Percentiles rank a stretch among this genome's conserved stretches.
phyloP scores from a whole-genome alignment of 2,888 invertebrate species.

The Microctonus aethiopoides region DNA sequence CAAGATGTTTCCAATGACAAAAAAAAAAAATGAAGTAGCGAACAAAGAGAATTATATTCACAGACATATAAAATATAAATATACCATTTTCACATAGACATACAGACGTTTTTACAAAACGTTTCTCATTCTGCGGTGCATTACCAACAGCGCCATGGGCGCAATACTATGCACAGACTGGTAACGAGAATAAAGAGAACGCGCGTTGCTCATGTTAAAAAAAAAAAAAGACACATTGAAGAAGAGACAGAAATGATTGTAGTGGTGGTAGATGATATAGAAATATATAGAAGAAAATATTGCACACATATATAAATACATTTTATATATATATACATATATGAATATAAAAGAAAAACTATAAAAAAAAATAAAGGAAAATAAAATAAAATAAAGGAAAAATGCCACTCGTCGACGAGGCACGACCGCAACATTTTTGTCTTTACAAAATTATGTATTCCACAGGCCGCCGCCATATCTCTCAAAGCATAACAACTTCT shows the following conservation, averaged over 20 bases:
- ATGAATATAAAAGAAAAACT: background rate
- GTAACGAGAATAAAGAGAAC: conserved; percentile 31
- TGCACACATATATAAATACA: background rate
- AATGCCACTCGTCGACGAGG: conserved; percentile 54
- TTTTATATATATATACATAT: no score
- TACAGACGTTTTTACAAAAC: conserved; percentile 43
- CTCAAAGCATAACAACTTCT: conserved; percentile 67
- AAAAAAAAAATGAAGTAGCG: no score
- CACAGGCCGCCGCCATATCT: conserved; percentile 66
- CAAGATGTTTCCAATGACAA: conserved; percentile 18
- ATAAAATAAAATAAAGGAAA: conserved; percentile 51
- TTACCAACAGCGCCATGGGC: conserved; percentile 49
- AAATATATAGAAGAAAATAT: background rate
- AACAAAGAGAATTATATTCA: conserved; percentile 31
- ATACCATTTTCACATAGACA: background rate
- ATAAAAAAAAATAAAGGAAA: background rate
- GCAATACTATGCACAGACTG: conserved; percentile 14
- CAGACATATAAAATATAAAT: conserved; percentile 20
- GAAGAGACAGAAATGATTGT: conserved; percentile 28
- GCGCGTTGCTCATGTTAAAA: conserved; percentile 18
- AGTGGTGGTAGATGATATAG: conserved; percentile 3
- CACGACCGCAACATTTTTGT: conserved; percentile 63
- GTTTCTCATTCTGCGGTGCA: conserved; percentile 64
- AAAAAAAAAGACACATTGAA: conserved; percentile 24
- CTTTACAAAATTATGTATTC: conserved; percentile 68